phyloP scores from a whole-genome alignment of 1,140 invertebrate species.

The Drosophila kepulauana region DNA sequence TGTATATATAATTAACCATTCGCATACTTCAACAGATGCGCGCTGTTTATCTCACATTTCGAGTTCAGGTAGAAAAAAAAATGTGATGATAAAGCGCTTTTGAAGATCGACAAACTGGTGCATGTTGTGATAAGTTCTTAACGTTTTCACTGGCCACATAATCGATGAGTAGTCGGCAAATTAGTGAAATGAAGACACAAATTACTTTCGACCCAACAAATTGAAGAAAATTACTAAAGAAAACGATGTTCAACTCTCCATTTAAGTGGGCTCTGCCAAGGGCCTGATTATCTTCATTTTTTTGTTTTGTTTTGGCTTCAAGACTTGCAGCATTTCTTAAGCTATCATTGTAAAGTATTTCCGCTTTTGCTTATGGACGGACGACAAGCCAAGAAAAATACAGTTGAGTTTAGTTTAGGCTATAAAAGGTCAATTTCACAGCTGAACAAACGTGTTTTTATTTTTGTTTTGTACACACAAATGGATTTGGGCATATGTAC shows the following conservation, averaged over 20 bases:
- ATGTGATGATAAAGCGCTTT: conserved; percentile 29
- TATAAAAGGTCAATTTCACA: conserved; percentile 81
- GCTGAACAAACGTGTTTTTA: conserved; percentile 76
- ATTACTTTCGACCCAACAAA: conserved; percentile 25
- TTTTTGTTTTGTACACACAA: conserved; percentile 23
- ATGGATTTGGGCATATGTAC: conserved; percentile 17
- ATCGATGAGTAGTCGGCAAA: conserved; percentile 9
- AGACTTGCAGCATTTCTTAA: conserved; percentile 19
- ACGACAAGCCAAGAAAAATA: conserved; percentile 11
- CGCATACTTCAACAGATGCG: background rate
- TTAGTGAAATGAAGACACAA: conserved; percentile 25
- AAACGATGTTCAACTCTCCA: conserved; percentile 26
- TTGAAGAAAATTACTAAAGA: conserved; percentile 26
- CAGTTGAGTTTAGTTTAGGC: conserved; percentile 43
- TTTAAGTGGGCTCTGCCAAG: conserved; percentile 32
- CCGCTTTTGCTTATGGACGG: conserved; percentile 57
- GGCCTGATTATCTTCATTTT: conserved; percentile 18
- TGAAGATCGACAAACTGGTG: conserved; percentile 8
- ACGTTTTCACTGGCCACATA: conserved; percentile 16
- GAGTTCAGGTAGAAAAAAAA: conserved; percentile 2
- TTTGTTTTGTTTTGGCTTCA: background rate
- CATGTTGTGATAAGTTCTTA: conserved; percentile 6
- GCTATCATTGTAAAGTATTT: conserved; percentile 67
- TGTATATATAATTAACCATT: background rate
- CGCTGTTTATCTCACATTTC: conserved; percentile 3